Evolutionary conservation across 2,113 vertebrate genomes (phyloP).

Genomic region (Alligator mississippiensis): DNA sequence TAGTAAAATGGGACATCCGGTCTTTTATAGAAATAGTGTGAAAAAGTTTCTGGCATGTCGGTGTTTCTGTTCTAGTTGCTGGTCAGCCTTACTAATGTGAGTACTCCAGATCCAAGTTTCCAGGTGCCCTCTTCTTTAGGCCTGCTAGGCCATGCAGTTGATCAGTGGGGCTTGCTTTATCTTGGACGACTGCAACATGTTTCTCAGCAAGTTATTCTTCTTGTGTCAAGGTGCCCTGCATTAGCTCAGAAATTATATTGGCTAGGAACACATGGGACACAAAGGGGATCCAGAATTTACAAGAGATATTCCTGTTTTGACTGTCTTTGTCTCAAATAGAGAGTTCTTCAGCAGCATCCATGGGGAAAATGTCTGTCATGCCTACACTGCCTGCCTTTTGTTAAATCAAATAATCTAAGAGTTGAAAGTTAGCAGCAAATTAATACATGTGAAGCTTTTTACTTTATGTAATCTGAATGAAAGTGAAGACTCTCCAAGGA

Average conservation of each 20-base stretch:
- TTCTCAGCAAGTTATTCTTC: neutral
- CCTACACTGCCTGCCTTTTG: neutral
- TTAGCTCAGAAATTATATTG: neutral
- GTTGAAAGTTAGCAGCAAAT: neutral
- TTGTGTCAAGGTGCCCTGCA: neutral
- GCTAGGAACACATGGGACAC: neutral
- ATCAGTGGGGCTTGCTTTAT: neutral
- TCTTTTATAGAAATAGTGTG: neutral
- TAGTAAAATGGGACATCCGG: slow-evolving; percentile 40
- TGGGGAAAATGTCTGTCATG: neutral
- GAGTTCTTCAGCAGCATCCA: neutral
- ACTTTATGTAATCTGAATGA: neutral
- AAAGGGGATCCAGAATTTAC: neutral
- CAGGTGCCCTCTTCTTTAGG: neutral
- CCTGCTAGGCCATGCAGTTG: neutral
- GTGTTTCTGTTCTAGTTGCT: slow-evolving; percentile 53
- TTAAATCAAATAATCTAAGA: neutral
- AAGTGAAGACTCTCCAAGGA: neutral
- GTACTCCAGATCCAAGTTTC: neutral
- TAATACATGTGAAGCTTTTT: neutral
- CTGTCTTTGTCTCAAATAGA: neutral
- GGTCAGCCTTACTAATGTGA: slow-evolving; percentile 23
- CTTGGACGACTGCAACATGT: neutral
- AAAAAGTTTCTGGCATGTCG: slow-evolving; percentile 6
- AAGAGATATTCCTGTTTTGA: neutral